Percentiles rank a stretch among this genome's conserved stretches.
These are phyloP conservation scores for Aplocera efformata DNA, from an alignment of 2,888 invertebrate genomes.

Conservation along the genomic window DNA sequence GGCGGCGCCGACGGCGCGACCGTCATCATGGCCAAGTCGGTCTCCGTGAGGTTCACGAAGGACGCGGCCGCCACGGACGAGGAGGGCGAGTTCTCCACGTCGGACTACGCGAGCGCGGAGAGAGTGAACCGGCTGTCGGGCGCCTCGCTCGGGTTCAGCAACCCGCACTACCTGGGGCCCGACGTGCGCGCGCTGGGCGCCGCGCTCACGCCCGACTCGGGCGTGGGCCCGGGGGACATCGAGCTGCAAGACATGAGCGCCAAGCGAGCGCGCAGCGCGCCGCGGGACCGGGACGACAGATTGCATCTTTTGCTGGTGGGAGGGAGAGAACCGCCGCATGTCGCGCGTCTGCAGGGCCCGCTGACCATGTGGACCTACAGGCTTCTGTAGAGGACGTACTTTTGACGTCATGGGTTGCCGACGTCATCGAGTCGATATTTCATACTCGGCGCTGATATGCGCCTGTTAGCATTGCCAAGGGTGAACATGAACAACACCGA, in stretches of 20 bases:
- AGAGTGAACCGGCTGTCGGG: conserved; percentile 80
- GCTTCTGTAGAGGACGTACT: conserved; percentile 8
- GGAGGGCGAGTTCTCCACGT: conserved; percentile 83
- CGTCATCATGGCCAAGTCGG: conserved; percentile 53
- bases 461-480: too few species aligned
- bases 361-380: conserved; percentile 87
- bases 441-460: too few species aligned
- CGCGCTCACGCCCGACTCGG: conserved; percentile 84
- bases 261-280: conserved; percentile 40
- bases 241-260: conserved; percentile 60
- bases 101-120: conserved; percentile 89
- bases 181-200: conserved; percentile 85
- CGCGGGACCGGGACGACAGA: conserved; percentile 44
- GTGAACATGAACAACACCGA: too few species aligned
- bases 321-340: conserved; percentile 89
- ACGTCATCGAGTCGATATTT: too few species aligned
- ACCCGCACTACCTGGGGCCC: conserved; percentile 87
- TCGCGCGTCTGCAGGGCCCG: conserved; percentile 87
- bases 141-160: conserved; percentile 83
- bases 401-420: too few species aligned
- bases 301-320: conserved; percentile 81
- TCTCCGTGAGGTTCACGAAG: conserved; percentile 79
- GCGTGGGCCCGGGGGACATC: conserved; percentile 74
- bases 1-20: neutral
- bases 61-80: conserved; percentile 75